These are phyloP conservation scores for Dinocampus coccinellae DNA, from an alignment of 2,888 invertebrate genomes.

Conservation along the genomic window DNA sequence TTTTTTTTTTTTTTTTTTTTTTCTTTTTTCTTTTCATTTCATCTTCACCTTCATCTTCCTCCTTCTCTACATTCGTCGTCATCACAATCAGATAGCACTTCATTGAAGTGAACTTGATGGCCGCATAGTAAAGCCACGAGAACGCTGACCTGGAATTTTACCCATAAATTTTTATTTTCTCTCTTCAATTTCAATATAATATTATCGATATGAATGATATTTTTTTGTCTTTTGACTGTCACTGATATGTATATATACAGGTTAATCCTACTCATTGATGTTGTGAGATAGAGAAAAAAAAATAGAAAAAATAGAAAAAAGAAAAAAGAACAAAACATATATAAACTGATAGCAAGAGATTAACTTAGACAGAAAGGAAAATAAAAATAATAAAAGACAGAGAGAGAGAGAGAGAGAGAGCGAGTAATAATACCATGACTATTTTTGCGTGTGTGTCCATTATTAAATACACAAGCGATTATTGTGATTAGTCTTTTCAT, in stretches of 20 bases:
- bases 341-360: neutral
- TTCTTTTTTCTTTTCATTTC: conserved; percentile 26
- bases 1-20: neutral
- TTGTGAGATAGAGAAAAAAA: neutral
- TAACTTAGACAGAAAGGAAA: neutral
- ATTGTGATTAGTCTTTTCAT: neutral
- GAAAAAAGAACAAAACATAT: no score
- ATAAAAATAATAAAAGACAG: neutral
- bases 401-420: neutral
- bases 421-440: neutral
- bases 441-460: conserved; percentile 18
- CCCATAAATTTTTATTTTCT: conserved; percentile 56
- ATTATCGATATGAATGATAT: neutral
- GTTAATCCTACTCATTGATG: neutral
- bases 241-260: conserved; percentile 3
- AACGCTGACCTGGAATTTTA: conserved; percentile 67
- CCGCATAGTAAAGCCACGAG: conserved; percentile 57
- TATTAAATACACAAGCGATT: neutral
- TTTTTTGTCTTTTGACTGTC: neutral
- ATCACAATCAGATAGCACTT: conserved; percentile 32
- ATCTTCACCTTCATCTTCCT: conserved; percentile 18
- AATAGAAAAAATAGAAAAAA: no score
- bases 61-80: conserved; percentile 35
- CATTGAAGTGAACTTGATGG: conserved; percentile 53
- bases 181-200: conserved; percentile 25